Conservation (phyloP, 2,797 vertebrate species). For the Rhabdomys pumilio region DNA sequence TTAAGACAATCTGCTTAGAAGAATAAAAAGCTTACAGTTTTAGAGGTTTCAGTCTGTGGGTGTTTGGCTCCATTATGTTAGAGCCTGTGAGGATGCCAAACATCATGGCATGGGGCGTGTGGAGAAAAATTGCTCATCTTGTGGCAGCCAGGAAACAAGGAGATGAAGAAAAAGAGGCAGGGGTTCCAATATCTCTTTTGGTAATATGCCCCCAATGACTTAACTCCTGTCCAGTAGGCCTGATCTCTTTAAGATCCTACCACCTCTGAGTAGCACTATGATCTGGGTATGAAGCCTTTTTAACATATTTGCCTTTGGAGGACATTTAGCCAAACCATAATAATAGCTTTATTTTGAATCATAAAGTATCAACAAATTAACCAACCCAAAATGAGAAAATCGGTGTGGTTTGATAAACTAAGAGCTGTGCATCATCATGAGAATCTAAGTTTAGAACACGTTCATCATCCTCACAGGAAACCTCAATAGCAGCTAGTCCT, state of each 20-base stretch:
- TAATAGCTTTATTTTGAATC: background rate
- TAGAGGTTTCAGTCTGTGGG: background rate
- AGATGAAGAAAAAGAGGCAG: background rate
- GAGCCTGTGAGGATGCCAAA: background rate
- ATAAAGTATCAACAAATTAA: background rate
- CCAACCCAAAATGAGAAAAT: background rate
- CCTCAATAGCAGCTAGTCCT: background rate
- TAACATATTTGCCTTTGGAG: background rate
- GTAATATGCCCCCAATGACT: background rate
- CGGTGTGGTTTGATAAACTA: background rate
- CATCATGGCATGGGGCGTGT: background rate
- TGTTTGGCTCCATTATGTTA: background rate
- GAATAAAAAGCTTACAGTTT: background rate
- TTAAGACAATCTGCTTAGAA: background rate
- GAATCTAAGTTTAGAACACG: slow-evolving; percentile 23
- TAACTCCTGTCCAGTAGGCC: background rate
- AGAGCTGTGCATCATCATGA: slow-evolving; percentile 7
- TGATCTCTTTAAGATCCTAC: background rate
- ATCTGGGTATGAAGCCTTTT: background rate
- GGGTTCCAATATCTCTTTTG: background rate
- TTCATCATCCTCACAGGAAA: slow-evolving; percentile 29
- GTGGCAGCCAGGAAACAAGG: background rate
- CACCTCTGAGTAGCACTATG: background rate
- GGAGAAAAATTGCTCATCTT: background rate
- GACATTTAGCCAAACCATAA: background rate